Percentiles rank a stretch among this genome's conserved stretches.
These are phyloP conservation scores for Drosophila insularis DNA, from an alignment of 1,140 invertebrate genomes.

Conservation along the genomic window DNA sequence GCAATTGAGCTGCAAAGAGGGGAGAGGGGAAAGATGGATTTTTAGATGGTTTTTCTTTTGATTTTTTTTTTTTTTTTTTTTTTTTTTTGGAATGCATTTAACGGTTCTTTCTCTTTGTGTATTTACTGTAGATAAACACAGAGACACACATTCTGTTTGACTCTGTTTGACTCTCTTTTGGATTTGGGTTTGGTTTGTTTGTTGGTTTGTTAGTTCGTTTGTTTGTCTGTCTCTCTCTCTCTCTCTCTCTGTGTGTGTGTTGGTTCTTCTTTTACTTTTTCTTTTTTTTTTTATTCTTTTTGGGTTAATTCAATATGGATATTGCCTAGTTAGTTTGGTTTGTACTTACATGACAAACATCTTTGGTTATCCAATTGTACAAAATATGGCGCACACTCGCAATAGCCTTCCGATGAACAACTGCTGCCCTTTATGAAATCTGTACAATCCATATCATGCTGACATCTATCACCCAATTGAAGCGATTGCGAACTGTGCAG, in stretches of 20 bases:
- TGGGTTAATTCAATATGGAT: conserved; percentile 72
- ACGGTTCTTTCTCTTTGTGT: conserved; percentile 4
- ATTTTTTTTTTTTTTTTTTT: not conserved
- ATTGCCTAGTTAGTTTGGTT: conserved; percentile 35
- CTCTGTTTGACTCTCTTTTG: conserved; percentile 2
- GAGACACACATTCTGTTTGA: not conserved
- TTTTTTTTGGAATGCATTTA: conserved; percentile 8
- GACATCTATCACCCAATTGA: conserved; percentile 77
- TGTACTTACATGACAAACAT: conserved; percentile 87
- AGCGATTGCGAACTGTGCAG: conserved; percentile 35
- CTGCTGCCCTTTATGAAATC: conserved; percentile 82
- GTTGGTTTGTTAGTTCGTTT: not conserved
- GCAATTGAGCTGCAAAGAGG: conserved; percentile 85
- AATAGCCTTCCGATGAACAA: conserved; percentile 83
- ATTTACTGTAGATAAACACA: conserved; percentile 1
- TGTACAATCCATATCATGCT: conserved; percentile 82
- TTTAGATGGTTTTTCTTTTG: conserved; percentile 5
- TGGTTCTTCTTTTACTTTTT: conserved; percentile 34
- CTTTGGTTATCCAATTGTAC: conserved; percentile 86
- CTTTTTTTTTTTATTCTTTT: conserved; percentile 22
- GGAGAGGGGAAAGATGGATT: not conserved
- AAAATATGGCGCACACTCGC: conserved; percentile 87
- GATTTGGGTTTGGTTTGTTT: not conserved
- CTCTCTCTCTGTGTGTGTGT: conserved; percentile 32
- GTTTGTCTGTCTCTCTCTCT: conserved; percentile 28